A percentile compares a stretch with the other conserved stretches of the same genome.
phyloP scores from a whole-genome alignment of 2,888 invertebrate genomes.

The Chrysina gloriosa region DNA sequence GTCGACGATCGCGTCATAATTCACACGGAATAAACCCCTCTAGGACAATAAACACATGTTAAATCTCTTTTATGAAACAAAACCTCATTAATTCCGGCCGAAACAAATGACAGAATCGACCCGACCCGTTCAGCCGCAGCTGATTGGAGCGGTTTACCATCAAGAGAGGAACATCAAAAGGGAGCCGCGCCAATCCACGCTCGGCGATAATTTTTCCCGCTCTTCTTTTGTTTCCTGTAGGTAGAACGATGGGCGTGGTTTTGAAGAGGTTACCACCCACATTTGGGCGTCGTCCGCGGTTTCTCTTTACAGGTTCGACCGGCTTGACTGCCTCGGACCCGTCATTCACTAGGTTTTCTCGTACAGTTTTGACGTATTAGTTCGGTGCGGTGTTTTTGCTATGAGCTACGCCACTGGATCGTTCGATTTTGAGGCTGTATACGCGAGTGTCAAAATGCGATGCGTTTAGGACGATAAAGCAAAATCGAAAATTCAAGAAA shows the following conservation, averaged over 20 bases:
- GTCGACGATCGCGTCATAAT: constrained; percentile 37
- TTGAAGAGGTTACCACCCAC: constrained; percentile 34
- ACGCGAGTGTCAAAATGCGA: constrained; percentile 16
- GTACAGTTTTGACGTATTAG: constrained; percentile 36
- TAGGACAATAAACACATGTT: constrained; percentile 63
- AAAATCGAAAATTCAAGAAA: neutral
- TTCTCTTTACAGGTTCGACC: constrained; percentile 53
- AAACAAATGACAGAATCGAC: constrained; percentile 63
- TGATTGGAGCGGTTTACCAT: constrained; percentile 52
- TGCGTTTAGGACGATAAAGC: neutral
- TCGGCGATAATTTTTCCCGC: constrained; percentile 37
- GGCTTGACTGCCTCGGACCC: constrained; percentile 54
- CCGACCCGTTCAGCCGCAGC: constrained; percentile 42
- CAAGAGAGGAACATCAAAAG: constrained; percentile 50
- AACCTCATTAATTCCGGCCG: constrained; percentile 64
- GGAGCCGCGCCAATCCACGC: constrained; percentile 46
- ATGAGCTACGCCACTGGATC: constrained; percentile 15
- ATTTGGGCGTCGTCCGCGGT: constrained; percentile 49
- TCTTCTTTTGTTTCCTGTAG: constrained; percentile 34
- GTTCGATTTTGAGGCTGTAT: neutral
- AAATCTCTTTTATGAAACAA: constrained; percentile 64
- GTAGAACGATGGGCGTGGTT: constrained; percentile 22
- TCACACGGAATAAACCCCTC: constrained; percentile 42
- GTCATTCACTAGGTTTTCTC: constrained; percentile 39
- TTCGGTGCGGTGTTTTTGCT: constrained; percentile 33